Percentiles rank a stretch among this genome's conserved stretches.
These are phyloP conservation scores for Ianthella basta DNA, from an alignment of 37 sponge, comb jelly and placozoan genomes.

Conservation along the genomic window DNA sequence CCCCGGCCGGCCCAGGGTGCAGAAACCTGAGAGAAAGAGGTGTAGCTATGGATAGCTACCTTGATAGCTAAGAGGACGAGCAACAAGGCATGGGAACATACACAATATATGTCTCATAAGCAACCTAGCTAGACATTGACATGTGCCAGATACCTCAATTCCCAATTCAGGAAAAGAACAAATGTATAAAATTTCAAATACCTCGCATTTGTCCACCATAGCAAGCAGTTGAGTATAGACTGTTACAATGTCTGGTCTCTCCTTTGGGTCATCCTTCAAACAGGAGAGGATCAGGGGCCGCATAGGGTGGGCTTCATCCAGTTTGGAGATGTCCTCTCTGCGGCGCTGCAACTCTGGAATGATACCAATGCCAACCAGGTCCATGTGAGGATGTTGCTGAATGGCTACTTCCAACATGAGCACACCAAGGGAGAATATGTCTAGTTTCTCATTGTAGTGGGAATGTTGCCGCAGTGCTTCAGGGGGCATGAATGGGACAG, in stretches of 20 bases:
- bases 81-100: too few species aligned
- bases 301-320: background rate
- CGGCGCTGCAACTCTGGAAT: background rate
- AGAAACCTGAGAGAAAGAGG: too few species aligned
- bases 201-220: background rate
- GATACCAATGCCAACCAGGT: background rate
- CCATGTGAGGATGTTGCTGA: background rate
- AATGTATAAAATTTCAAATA: too few species aligned
- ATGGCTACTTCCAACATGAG: conserved; percentile 10
- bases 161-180: too few species aligned
- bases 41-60: too few species aligned
- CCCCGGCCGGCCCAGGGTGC: too few species aligned
- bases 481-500: background rate
- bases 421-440: background rate
- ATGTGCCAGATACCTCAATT: too few species aligned
- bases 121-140: too few species aligned
- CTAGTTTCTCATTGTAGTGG: background rate
- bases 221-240: background rate
- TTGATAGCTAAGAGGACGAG: too few species aligned
- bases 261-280: background rate
- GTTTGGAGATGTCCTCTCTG: background rate
- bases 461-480: background rate
- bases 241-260: background rate
- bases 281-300: background rate
- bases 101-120: too few species aligned